Conservation (phyloP, 2,888 invertebrate genomes). For the Yponomeuta cagnagella region DNA sequence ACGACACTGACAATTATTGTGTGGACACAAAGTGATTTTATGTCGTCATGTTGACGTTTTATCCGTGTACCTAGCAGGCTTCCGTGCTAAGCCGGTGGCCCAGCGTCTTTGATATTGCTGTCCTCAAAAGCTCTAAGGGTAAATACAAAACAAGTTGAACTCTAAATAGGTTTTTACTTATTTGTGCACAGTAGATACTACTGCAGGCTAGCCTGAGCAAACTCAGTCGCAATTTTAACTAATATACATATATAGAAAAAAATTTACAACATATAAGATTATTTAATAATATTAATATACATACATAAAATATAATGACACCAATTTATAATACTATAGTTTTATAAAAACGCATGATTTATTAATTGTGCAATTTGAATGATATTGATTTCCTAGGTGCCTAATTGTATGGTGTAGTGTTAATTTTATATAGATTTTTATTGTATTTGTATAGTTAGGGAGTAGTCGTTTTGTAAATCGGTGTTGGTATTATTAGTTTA, state of each 20-base stretch:
- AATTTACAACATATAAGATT: constrained; percentile 1
- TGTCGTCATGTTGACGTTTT: too few species aligned
- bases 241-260: constrained; percentile 3
- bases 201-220: background rate
- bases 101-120: background rate
- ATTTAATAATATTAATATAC: constrained; percentile 5
- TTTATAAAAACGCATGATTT: constrained; percentile 12
- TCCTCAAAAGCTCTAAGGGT: constrained; percentile 9
- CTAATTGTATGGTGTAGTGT: constrained; percentile 11
- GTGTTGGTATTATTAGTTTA: constrained; percentile 6
- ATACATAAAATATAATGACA: constrained; percentile 10
- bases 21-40: too few species aligned
- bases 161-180: constrained; percentile 4
- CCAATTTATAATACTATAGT: constrained; percentile 12
- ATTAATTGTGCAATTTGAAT: constrained; percentile 11
- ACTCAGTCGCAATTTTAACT: background rate
- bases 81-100: background rate
- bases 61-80: too few species aligned
- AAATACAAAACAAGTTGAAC: constrained; percentile 4
- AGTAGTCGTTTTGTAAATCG: constrained; percentile 12
- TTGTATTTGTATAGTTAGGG: background rate
- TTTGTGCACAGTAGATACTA: constrained; percentile 8
- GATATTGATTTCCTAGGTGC: constrained; percentile 10
- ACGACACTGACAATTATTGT: too few species aligned
- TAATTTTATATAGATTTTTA: constrained; percentile 9